Evolutionary conservation across 2,113 vertebrate species (phyloP).

Genomic region (Mungos mungo): DNA sequence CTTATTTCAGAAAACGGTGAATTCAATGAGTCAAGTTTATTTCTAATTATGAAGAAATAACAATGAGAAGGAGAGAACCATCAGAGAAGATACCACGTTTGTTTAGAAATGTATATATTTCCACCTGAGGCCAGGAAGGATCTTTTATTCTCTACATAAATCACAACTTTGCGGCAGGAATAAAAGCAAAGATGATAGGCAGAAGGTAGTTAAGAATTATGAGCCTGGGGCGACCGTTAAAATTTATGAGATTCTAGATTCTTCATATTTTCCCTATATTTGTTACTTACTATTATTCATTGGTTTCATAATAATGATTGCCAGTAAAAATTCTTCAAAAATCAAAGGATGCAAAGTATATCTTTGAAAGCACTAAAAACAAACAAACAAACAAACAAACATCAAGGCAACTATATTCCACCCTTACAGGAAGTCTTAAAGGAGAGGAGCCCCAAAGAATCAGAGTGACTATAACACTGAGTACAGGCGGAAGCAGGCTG

Average conservation of each 20-base stretch:
- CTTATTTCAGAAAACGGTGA: conserved; percentile 11
- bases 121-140: neutral
- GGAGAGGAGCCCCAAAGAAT: neutral
- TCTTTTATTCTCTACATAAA: neutral
- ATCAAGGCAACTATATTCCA: neutral
- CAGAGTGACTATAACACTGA: neutral
- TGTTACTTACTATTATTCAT: neutral
- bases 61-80: neutral
- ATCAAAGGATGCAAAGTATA: neutral
- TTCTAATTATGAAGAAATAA: neutral
- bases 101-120: neutral
- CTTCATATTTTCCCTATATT: neutral
- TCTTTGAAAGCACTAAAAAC: neutral
- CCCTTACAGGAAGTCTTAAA: neutral
- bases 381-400: neutral
- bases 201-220: neutral
- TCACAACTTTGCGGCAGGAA: neutral
- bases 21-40: neutral
- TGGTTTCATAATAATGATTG: no score
- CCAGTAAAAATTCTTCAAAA: no score
- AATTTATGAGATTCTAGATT: conserved; percentile 11
- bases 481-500: neutral
- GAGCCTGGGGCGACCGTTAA: neutral
- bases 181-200: neutral
- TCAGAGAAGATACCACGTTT: neutral